Percentiles rank a stretch among this genome's conserved stretches.
Evolutionary conservation across 1,140 invertebrate genomes (phyloP).

Genomic region (Drosophila takahashii): DNA sequence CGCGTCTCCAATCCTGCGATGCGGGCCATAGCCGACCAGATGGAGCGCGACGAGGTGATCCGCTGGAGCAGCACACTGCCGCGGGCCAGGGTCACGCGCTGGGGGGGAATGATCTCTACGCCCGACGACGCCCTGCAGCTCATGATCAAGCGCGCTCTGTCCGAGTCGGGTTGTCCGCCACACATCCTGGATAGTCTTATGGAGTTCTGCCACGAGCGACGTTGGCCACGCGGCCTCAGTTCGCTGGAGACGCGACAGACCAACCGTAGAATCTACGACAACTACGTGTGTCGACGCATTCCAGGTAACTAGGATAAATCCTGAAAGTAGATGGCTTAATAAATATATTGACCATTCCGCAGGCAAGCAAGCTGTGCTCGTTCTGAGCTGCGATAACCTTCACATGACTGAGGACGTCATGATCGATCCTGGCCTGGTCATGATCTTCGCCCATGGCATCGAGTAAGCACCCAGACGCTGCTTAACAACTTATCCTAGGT

Average conservation of each 20-base stretch:
- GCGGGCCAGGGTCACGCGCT: conserved; percentile 94
- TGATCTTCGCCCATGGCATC: conserved; percentile 99
- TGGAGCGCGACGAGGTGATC: conserved; percentile 96
- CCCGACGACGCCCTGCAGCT: conserved; percentile 97
- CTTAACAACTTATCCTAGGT: conserved; percentile 47
- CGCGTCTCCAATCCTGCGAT: conserved; percentile 95
- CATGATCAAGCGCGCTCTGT: conserved; percentile 95
- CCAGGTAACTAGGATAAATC: conserved; percentile 86
- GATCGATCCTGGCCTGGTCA: conserved; percentile 97
- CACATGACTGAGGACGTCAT: conserved; percentile 98
- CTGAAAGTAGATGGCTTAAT: neutral
- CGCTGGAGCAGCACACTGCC: conserved; percentile 95
- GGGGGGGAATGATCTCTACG: conserved; percentile 95
- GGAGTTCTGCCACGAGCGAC: conserved; percentile 98
- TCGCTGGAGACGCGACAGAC: conserved; percentile 97
- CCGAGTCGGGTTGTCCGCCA: conserved; percentile 95
- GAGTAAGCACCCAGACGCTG: conserved; percentile 85
- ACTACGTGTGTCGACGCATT: conserved; percentile 96
- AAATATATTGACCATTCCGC: neutral
- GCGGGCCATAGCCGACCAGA: conserved; percentile 94
- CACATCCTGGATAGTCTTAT: conserved; percentile 97
- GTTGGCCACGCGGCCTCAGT: conserved; percentile 96
- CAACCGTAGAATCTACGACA: conserved; percentile 94
- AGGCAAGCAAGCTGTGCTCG: conserved; percentile 95
- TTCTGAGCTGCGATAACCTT: conserved; percentile 96